Evolutionary conservation across 2,797 vertebrate species (phyloP).

Genomic region (Sebastes matsubarae): DNA sequence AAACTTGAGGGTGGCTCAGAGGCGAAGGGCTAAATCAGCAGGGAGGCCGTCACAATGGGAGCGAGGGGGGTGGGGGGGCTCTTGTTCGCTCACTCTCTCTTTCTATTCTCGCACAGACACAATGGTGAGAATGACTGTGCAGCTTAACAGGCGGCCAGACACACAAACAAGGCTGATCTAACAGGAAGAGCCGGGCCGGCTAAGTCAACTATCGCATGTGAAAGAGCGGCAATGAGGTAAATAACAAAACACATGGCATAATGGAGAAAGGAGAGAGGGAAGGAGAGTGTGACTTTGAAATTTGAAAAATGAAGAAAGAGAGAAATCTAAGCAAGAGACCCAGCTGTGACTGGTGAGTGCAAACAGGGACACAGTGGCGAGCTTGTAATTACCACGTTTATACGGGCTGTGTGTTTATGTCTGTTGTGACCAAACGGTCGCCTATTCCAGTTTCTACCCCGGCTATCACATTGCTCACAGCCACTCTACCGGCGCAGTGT

Average conservation of each 20-base stretch:
- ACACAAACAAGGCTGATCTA: slow-evolving; percentile 43
- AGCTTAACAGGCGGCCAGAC: slow-evolving; percentile 17
- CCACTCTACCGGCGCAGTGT: slow-evolving; percentile 26
- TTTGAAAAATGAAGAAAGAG: not conserved
- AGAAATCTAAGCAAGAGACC: not conserved
- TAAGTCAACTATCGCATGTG: slow-evolving; percentile 40
- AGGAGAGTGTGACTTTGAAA: not conserved
- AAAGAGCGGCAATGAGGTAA: slow-evolving; percentile 1
- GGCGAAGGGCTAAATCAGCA: slow-evolving; percentile 22
- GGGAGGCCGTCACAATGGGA: slow-evolving; percentile 21
- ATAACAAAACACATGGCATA: not conserved
- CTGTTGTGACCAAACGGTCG: slow-evolving; percentile 52
- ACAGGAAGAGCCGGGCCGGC: slow-evolving; percentile 42
- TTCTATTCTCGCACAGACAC: slow-evolving; percentile 31
- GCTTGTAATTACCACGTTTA: slow-evolving; percentile 68
- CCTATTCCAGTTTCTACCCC: slow-evolving; percentile 39
- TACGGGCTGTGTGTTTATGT: slow-evolving; percentile 63
- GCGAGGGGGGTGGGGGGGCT: not conserved
- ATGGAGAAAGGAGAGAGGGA: not conserved
- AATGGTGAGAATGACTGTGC: slow-evolving; percentile 47
- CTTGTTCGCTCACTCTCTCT: slow-evolving; percentile 6
- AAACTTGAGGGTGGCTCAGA: slow-evolving; percentile 24
- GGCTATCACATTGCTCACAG: slow-evolving; percentile 55
- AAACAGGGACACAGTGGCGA: slow-evolving; percentile 54
- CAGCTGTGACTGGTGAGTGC: slow-evolving; percentile 28